These are phyloP conservation scores for Phoebastria nigripes DNA, from an alignment of 2,797 vertebrate genomes.

Conservation along the genomic window DNA sequence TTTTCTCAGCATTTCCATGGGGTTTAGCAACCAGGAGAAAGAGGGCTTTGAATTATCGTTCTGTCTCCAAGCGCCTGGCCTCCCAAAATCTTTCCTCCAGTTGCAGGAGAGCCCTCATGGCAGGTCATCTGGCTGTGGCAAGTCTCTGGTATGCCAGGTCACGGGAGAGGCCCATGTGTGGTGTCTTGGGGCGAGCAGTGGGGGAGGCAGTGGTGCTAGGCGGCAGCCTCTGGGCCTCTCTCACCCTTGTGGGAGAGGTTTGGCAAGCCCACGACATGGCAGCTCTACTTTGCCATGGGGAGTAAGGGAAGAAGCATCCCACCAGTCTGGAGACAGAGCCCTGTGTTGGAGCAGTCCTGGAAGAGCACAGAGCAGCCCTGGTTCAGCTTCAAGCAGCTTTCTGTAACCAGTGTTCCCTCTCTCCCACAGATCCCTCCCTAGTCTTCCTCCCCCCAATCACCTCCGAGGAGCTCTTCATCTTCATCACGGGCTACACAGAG, in stretches of 20 bases:
- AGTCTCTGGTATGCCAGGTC: background rate
- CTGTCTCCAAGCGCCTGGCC: background rate
- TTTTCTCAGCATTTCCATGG: background rate
- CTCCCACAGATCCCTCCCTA: constrained; percentile 78
- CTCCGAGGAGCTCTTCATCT: constrained; percentile 78
- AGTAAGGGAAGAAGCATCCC: background rate
- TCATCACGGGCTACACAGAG: constrained; percentile 81
- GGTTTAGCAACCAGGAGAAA: background rate
- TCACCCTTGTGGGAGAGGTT: background rate
- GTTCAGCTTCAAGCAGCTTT: background rate
- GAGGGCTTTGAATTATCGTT: background rate
- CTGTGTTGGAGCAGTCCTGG: background rate
- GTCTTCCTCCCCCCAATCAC: constrained; percentile 81
- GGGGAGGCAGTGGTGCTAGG: background rate
- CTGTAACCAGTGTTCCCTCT: background rate
- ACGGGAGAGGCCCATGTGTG: background rate
- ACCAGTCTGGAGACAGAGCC: background rate
- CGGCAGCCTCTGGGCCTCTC: background rate
- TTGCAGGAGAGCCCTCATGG: background rate
- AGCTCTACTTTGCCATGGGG: background rate
- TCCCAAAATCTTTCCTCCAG: background rate
- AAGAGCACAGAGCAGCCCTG: background rate
- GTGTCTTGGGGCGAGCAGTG: background rate
- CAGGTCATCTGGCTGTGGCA: background rate
- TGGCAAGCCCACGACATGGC: background rate